phyloP scores from a whole-genome alignment of 2,113 vertebrate species.

The Bungarus multicinctus region DNA sequence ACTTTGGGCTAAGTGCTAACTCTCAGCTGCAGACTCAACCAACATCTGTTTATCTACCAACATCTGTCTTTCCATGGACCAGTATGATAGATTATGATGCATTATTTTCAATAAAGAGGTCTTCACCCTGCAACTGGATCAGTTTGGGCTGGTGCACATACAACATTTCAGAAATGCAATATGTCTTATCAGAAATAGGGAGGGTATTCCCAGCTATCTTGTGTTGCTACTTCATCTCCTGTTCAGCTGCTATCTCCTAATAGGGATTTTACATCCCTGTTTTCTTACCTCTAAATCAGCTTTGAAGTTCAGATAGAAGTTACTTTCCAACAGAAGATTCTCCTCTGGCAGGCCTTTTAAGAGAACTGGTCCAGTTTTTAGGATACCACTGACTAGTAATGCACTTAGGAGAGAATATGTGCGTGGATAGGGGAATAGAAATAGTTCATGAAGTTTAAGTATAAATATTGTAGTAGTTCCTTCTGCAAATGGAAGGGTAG shows the following conservation, averaged over 20 bases:
- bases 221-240: background rate
- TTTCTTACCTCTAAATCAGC: background rate
- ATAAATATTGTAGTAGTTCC: background rate
- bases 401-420: background rate
- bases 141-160: background rate
- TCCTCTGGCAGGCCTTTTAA: background rate
- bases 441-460: background rate
- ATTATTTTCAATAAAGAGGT: background rate
- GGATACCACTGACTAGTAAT: background rate
- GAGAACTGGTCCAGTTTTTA: background rate
- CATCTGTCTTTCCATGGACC: background rate
- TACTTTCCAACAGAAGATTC: background rate
- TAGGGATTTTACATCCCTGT: background rate
- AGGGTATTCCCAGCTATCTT: background rate
- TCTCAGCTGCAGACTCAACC: background rate
- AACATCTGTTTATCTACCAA: background rate
- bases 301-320: background rate
- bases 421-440: background rate
- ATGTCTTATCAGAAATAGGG: background rate
- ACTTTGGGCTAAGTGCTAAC: background rate
- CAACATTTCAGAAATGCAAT: background rate
- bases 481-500: background rate
- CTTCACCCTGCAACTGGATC: background rate
- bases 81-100: background rate
- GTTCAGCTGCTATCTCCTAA: background rate